phyloP scores from a whole-genome alignment of 2,888 invertebrate genomes.

The Dioctria linearis region DNA sequence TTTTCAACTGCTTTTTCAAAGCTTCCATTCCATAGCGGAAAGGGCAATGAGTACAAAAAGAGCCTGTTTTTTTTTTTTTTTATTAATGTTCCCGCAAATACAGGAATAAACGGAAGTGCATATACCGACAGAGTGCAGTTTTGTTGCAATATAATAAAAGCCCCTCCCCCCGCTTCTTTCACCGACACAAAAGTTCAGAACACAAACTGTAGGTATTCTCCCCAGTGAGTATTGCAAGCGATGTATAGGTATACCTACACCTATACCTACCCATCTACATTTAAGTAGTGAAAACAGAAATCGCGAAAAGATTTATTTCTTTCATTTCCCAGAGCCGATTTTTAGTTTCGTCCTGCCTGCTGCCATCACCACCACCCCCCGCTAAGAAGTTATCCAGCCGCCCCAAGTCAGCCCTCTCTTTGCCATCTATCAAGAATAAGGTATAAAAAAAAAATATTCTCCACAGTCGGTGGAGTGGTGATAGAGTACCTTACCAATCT shows the following conservation, averaged over 20 bases:
- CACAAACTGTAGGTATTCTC: no score
- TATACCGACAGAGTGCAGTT: conserved; percentile 48
- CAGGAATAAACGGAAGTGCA: conserved; percentile 52
- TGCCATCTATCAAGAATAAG: conserved; percentile 46
- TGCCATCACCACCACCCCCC: not conserved
- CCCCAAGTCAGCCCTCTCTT: not conserved
- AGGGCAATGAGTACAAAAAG: conserved; percentile 50
- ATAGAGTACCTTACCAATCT: conserved; percentile 11
- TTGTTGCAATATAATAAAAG: conserved; percentile 34
- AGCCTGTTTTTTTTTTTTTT: conserved; percentile 18
- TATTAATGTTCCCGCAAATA: conserved; percentile 53
- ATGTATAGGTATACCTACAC: no score
- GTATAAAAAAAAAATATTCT: conserved; percentile 21
- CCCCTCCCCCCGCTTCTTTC: not conserved
- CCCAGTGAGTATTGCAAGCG: no score
- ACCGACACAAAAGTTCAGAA: not conserved
- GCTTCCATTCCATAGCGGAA: conserved; percentile 51
- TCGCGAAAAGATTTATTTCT: conserved; percentile 60
- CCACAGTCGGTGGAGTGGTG: conserved; percentile 20
- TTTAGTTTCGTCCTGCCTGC: conserved; percentile 34
- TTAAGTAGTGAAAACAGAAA: conserved; percentile 54
- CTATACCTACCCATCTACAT: not conserved
- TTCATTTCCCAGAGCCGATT: conserved; percentile 59
- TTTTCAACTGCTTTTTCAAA: conserved; percentile 53
- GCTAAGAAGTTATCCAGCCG: conserved; percentile 17